phyloP scores from a whole-genome alignment of 2,797 vertebrate genomes.

The Thripadectes ignobilis region DNA sequence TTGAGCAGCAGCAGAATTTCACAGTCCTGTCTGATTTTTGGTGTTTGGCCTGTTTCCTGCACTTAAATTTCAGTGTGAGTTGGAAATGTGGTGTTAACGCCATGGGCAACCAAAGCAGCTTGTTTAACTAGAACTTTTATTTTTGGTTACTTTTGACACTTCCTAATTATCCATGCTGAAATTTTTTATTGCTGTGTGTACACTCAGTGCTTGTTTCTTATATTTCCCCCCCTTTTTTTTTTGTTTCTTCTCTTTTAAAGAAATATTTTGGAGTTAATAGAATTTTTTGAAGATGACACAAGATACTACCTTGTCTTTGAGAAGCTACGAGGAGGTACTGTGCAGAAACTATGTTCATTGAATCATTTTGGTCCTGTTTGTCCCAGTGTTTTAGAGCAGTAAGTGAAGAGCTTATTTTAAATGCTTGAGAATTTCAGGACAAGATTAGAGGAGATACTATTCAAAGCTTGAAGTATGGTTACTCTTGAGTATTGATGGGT shows the following conservation, averaged over 20 bases:
- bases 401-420: conserved; percentile 50
- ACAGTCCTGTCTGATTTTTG: conserved; percentile 41
- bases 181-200: background rate
- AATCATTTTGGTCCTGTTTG: background rate
- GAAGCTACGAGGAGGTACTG: conserved; percentile 92
- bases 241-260: conserved; percentile 71
- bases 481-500: conserved; percentile 26
- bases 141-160: conserved; percentile 16
- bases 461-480: conserved; percentile 5
- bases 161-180: background rate
- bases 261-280: conserved; percentile 95
- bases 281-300: conserved; percentile 94
- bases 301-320: conserved; percentile 98
- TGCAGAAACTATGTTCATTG: conserved; percentile 28
- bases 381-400: conserved; percentile 8
- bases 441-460: background rate
- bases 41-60: background rate
- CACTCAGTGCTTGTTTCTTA: background rate
- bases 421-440: background rate
- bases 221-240: background rate
- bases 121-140: background rate
- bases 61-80: background rate
- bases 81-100: background rate
- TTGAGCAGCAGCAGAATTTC: conserved; percentile 56
- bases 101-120: background rate